Evolutionary conservation across 2,888 invertebrate genomes (phyloP).

Genomic region (Loripinus fragilis): DNA sequence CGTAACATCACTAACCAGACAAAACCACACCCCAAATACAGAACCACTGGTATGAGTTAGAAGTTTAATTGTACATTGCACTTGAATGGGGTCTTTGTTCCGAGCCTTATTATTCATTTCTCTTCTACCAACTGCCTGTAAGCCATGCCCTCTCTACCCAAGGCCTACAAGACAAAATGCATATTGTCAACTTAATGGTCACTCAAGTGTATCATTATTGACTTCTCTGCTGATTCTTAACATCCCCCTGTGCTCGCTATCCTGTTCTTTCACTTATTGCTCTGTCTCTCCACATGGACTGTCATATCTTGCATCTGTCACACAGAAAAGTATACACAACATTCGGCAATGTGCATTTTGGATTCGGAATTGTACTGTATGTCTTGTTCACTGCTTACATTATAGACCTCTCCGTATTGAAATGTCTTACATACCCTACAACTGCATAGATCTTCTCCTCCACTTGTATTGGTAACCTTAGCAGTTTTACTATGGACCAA

Average conservation of each 20-base stretch:
- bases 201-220: slow-evolving; percentile 18
- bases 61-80: too few species aligned
- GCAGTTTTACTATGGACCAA: too few species aligned
- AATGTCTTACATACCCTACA: too few species aligned
- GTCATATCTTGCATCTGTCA: neutral
- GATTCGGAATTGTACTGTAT: too few species aligned
- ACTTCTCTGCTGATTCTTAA: slow-evolving; percentile 10
- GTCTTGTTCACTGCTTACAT: too few species aligned
- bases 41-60: too few species aligned
- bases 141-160: neutral
- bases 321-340: slow-evolving; percentile 15
- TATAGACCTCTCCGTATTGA: too few species aligned
- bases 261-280: slow-evolving; percentile 6
- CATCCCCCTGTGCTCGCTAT: slow-evolving; percentile 5
- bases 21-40: too few species aligned
- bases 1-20: too few species aligned
- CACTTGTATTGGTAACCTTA: too few species aligned
- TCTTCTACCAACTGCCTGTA: too few species aligned
- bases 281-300: slow-evolving; percentile 23
- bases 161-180: neutral
- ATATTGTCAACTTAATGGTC: neutral
- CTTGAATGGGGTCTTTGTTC: slow-evolving; percentile 1
- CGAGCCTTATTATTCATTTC: neutral
- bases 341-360: neutral
- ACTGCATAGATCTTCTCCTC: too few species aligned